Evolutionary conservation across 2,888 invertebrate genomes (phyloP), one percentile per base, ranked within the genome.

Genomic region (Apotomis turbidana): DNA sequence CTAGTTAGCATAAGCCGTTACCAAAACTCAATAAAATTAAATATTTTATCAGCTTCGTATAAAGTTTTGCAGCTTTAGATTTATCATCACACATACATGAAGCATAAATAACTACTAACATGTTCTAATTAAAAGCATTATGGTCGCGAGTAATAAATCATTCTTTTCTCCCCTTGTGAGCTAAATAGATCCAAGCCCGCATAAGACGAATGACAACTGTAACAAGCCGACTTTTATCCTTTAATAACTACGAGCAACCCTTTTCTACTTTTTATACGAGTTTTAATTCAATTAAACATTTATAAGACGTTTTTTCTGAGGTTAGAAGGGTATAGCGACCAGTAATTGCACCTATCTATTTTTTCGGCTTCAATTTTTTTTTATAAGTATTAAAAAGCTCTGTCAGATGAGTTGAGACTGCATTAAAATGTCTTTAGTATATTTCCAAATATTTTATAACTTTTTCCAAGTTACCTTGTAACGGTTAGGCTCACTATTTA

Each of bases 41-140:
- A 15, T 15, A 15, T 15, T 15, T 15, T 15, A 15, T 15, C 41
- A 41, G 6, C 41, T 41, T 41, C 41, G 6, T 41, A 3, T 41
- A 2, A 6, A 41, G 41, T 41, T 3, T 3, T 6, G 4, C 41
- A 41, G 3, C 41, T 41, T 41, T 41, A 41, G 41, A 41, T 41
- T 6, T 41, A 5, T 41, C 41, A 6, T 41, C 6, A 41, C 49
- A 49, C 49, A 49, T 9, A 49, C 58, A 57, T 44, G 49, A 68
- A 58, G 13, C 59, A 70, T 71, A 71, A 68, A 67, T 71, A 68
- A 68, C 67, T 58, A 61, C 55, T 87, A 88, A 83, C 64, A 68
- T 54, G 66, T 83, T 85, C 81, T 90, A 90, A 91, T 91, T 91
- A 88, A 89, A 87, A 84, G 85, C 88, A 90, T 91, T 90, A 90